phyloP scores from a whole-genome alignment of 2,113 vertebrate genomes.

The Toxotes chatareus region DNA sequence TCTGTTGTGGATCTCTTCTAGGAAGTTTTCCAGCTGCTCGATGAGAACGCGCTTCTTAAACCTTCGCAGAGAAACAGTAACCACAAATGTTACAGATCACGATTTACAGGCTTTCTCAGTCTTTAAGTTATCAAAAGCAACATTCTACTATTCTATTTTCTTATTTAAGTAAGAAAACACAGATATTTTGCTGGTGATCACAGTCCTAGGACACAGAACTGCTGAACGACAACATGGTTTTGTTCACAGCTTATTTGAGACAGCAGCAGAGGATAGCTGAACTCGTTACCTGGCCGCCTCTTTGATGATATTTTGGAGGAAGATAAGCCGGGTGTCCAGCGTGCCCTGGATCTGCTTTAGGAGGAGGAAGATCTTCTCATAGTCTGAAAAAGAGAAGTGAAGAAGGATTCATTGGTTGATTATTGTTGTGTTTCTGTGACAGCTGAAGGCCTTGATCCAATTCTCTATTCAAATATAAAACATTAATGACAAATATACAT shows the following conservation, averaged over 20 bases:
- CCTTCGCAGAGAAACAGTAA: conserved; percentile 75
- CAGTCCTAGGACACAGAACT: background rate
- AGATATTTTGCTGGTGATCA: background rate
- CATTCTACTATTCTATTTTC: background rate
- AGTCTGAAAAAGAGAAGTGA: conserved; percentile 83
- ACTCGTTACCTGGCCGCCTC: conserved; percentile 92
- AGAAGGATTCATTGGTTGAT: background rate
- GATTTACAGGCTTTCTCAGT: background rate
- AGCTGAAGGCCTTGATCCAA: background rate
- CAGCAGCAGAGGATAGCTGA: background rate
- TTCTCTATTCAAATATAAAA: background rate
- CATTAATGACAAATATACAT: too few species aligned
- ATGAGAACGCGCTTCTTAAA: conserved; percentile 98
- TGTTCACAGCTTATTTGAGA: background rate
- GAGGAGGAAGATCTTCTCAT: conserved; percentile 95
- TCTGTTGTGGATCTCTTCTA: conserved; percentile 95
- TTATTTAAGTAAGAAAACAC: background rate
- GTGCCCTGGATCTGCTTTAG: conserved; percentile 96
- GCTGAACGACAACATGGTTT: background rate
- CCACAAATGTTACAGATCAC: background rate
- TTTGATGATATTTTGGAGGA: conserved; percentile 96
- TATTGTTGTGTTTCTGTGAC: background rate
- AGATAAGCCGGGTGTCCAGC: conserved; percentile 92
- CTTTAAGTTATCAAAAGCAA: too few species aligned
- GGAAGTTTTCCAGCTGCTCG: conserved; percentile 95